Conservation (phyloP, 2,888 invertebrate genomes). For the Drosophila merina region DNA sequence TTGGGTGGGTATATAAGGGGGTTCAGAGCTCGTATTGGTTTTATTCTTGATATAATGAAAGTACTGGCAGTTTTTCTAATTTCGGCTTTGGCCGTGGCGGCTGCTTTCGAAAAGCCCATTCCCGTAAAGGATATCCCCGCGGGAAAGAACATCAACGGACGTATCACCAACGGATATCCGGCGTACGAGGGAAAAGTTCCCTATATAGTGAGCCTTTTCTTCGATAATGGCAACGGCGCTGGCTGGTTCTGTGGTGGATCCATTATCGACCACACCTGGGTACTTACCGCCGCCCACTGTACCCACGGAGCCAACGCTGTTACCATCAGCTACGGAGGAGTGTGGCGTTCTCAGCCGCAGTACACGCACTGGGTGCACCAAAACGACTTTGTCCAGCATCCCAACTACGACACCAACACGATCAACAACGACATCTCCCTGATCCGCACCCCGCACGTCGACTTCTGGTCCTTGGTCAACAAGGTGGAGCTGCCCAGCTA, state of each 20-base stretch:
- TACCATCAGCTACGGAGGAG: constrained; percentile 64
- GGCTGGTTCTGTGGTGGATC: constrained; percentile 66
- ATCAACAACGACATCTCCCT: constrained; percentile 70
- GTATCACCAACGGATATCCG: constrained; percentile 67
- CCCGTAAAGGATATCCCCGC: constrained; percentile 48
- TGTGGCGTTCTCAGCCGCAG: constrained; percentile 56
- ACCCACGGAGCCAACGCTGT: constrained; percentile 50
- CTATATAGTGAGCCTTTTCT: constrained; percentile 64
- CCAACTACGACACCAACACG: constrained; percentile 29
- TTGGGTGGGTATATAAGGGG: constrained; percentile 4
- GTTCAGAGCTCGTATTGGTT: not conserved
- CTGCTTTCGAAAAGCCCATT: constrained; percentile 25
- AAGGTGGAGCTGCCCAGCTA: constrained; percentile 51
- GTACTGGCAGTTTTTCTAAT: constrained; percentile 21
- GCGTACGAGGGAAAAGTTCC: constrained; percentile 65
- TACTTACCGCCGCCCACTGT: constrained; percentile 72
- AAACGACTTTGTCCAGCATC: constrained; percentile 63
- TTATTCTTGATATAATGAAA: constrained; percentile 12
- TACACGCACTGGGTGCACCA: constrained; percentile 50
- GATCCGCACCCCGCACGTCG: constrained; percentile 56
- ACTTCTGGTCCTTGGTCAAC: constrained; percentile 42
- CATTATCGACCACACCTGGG: constrained; percentile 53
- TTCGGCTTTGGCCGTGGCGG: constrained; percentile 21
- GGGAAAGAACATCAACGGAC: constrained; percentile 39
- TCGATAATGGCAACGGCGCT: constrained; percentile 28